Base-by-base conservation (phyloP, 2,888 invertebrate genomes). In the Sialis fuliginosa region DNA sequence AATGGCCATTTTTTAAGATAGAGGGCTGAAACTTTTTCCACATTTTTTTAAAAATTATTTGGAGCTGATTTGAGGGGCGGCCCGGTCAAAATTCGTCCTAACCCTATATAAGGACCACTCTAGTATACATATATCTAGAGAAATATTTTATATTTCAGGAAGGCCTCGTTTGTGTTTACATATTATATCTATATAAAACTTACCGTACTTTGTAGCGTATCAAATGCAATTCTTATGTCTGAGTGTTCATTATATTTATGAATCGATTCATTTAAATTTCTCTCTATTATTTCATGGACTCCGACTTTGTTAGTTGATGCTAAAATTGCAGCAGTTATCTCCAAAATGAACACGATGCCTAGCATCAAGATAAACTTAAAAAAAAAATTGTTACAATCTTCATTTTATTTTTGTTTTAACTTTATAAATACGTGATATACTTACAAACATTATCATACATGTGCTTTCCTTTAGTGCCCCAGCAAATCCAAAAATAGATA, bases 401-500 rank as follows among this genome's bases (percentile, higher is more conserved):
- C n/a, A 45, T 22, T 37, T 37, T 37, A 22, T n/a, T 37, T 9
- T 34, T 45, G 30, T 34, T 13, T 13, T 32, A 30, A n/a, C 7
- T 30, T 42, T 8, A n/a, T 42, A 30, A 30, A 30, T 7, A 31
- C 22, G 4, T 31, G 10, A 42, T 30, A 12, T 49, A 49, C 55
- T 61, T 60, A 79, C 80, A 60, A 69, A 61, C 51, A 79, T 74
- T 33, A 80, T 74, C 65, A 79, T 68, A 54, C 74, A 75, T 4
- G 86, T 82, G 63, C 86, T 88, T 61, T 83, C 81, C 57, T 75
- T 81, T 54, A 84, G 65, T 5, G 87, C 88, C 33, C 89, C 89
- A 54, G 82, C 81, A 64, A 87, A 89, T 33, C 88, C 90, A 53
- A 89, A 82, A 54, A 84, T 74, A 0, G 88, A 82, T 9, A 90